A percentile compares a stretch with the other conserved stretches of the same genome.
These are phyloP conservation scores for Periparus ater DNA, from an alignment of 2,797 vertebrate genomes.

Conservation along the genomic window DNA sequence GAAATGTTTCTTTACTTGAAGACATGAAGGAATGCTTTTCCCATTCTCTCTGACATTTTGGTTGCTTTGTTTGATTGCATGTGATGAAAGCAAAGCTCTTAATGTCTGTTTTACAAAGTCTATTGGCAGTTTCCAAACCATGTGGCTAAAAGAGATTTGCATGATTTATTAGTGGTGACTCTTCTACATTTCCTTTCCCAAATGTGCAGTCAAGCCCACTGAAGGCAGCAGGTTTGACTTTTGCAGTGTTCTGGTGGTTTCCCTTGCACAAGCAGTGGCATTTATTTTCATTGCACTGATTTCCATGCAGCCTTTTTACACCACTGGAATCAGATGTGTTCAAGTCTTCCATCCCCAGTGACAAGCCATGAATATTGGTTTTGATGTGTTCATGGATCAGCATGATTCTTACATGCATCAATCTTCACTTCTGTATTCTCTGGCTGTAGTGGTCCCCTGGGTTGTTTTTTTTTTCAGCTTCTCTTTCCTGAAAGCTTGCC, in stretches of 20 bases:
- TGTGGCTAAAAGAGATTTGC: background rate
- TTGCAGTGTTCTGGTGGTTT: background rate
- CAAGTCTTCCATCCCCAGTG: background rate
- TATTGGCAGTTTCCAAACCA: background rate
- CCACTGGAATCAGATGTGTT: background rate
- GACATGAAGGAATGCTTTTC: background rate
- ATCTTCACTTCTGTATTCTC: background rate
- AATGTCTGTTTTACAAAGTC: background rate
- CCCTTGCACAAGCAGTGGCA: background rate
- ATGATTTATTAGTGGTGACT: background rate
- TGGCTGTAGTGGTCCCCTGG: background rate
- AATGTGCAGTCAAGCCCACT: background rate
- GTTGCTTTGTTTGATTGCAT: accelerated
- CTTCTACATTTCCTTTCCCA: background rate
- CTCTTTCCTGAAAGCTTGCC: background rate
- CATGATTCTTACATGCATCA: background rate
- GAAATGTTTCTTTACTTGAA: background rate
- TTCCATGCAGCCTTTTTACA: background rate
- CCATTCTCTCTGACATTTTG: background rate
- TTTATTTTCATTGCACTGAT: background rate
- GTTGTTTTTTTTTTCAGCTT: background rate
- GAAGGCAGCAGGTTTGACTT: background rate
- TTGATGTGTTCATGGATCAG: background rate
- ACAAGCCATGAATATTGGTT: background rate
- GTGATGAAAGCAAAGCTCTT: background rate